Conservation (phyloP, 2,888 invertebrate genomes). For the Cancer borealis region DNA sequence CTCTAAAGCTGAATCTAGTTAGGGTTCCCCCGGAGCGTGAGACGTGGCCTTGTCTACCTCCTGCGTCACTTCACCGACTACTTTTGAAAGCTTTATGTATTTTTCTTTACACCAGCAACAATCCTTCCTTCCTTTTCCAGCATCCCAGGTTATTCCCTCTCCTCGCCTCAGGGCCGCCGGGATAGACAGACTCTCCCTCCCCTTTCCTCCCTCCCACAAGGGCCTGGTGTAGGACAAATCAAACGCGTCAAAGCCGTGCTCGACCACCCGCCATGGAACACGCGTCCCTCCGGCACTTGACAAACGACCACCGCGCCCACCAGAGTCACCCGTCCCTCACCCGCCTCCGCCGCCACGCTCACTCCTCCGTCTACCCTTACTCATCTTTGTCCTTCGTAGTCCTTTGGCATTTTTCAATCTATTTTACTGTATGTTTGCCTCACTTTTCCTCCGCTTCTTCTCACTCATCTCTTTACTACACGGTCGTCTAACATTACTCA, state of each 20-base stretch:
- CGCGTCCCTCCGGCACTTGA: conserved; percentile 52
- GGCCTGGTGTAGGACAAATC: conserved; percentile 56
- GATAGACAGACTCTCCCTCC: conserved; percentile 13
- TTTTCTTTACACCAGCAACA: background rate
- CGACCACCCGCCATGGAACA: conserved; percentile 58
- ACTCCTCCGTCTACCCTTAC: background rate
- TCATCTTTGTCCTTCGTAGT: background rate
- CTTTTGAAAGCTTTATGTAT: conserved; percentile 36
- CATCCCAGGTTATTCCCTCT: background rate
- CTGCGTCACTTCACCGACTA: background rate
- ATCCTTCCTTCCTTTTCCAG: background rate
- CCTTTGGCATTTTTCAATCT: background rate
- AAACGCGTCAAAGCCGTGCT: conserved; percentile 57
- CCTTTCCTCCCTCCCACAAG: background rate
- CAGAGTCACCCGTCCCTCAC: conserved; percentile 48
- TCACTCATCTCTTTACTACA: background rate
- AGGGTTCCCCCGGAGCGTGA: background rate
- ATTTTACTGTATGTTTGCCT: background rate
- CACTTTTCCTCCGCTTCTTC: background rate
- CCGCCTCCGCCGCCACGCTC: background rate
- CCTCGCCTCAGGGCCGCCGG: conserved; percentile 27
- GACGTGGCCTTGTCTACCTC: background rate
- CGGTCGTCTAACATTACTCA: background rate
- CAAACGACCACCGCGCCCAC: conserved; percentile 51
- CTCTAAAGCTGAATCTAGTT: background rate